A percentile compares a stretch with the other conserved stretches of the same genome.
Conservation (phyloP, 2,113 vertebrate genomes). For the Phalacrocorax brasilianus region DNA sequence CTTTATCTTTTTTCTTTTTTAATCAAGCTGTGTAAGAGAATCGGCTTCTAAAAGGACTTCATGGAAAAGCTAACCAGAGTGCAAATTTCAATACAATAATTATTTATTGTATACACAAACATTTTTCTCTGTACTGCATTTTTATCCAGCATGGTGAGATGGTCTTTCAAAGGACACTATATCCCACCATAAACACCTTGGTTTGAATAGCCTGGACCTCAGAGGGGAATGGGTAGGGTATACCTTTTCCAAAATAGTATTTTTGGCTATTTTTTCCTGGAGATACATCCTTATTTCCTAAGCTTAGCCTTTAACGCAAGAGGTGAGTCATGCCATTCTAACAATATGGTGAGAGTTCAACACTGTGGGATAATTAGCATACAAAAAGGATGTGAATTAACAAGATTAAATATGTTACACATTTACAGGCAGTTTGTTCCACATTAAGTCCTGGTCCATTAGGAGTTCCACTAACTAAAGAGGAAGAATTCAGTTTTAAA, state of each 20-base stretch:
- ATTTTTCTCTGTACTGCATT: background rate
- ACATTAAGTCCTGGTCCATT: background rate
- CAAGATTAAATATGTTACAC: background rate
- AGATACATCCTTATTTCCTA: background rate
- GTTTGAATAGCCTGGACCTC: background rate
- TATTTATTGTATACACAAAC: background rate
- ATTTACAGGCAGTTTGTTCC: background rate
- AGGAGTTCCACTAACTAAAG: background rate
- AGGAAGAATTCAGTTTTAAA: background rate
- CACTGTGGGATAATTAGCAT: background rate
- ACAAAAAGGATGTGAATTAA: background rate
- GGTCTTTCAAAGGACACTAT: background rate
- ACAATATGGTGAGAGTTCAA: rapidly evolving
- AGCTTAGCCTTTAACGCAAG: background rate
- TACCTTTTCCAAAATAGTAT: background rate
- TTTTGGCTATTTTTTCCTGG: background rate
- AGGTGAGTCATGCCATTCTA: background rate
- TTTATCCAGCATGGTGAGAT: background rate
- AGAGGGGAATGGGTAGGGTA: background rate
- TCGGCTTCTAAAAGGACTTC: background rate
- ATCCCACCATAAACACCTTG: background rate
- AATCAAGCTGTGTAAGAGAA: background rate
- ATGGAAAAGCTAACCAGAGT: background rate
- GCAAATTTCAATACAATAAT: background rate
- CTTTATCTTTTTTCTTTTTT: background rate